These are phyloP conservation scores for Drosophila orena DNA, from an alignment of 1,140 invertebrate species.

Conservation along the genomic window DNA sequence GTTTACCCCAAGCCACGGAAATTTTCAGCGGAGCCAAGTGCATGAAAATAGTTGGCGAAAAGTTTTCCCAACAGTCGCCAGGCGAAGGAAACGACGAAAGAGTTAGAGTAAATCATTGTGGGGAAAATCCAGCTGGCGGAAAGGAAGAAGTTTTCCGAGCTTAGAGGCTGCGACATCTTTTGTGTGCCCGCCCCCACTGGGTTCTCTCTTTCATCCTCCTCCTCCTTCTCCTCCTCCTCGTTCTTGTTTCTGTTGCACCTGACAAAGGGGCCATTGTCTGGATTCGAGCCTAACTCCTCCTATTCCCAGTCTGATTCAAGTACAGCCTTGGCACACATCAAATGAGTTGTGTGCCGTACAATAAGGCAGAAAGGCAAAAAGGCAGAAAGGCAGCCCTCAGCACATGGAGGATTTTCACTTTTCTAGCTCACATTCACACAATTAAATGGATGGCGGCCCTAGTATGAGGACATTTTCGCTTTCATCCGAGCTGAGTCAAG, in stretches of 20 bases:
- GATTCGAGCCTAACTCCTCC: conserved; percentile 1
- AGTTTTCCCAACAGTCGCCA: conserved; percentile 33
- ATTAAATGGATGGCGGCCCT: neutral
- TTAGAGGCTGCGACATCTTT: conserved; percentile 47
- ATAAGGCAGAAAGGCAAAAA: neutral
- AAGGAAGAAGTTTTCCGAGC: conserved; percentile 10
- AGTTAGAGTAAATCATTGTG: conserved; percentile 43
- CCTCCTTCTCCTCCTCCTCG: neutral
- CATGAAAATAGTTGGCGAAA: conserved; percentile 50
- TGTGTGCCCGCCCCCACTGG: conserved; percentile 32
- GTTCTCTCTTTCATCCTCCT: neutral
- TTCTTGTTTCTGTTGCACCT: conserved; percentile 20
- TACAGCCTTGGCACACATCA: conserved; percentile 42
- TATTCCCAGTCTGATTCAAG: conserved; percentile 1
- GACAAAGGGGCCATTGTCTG: conserved; percentile 25
- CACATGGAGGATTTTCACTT: conserved; percentile 27
- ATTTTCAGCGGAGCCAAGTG: conserved; percentile 39
- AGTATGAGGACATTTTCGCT: conserved; percentile 8
- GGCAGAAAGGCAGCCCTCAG: neutral
- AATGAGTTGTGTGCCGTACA: conserved; percentile 12
- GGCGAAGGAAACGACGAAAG: conserved; percentile 21
- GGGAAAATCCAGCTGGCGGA: conserved; percentile 22
- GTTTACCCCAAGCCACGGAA: conserved; percentile 29
- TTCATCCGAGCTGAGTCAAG: neutral
- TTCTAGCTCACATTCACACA: conserved; percentile 1